Evolutionary conservation across 35 echinoderm and acorn worm genomes (phyloP).

Genomic region (Ophiothrix spiculata): DNA sequence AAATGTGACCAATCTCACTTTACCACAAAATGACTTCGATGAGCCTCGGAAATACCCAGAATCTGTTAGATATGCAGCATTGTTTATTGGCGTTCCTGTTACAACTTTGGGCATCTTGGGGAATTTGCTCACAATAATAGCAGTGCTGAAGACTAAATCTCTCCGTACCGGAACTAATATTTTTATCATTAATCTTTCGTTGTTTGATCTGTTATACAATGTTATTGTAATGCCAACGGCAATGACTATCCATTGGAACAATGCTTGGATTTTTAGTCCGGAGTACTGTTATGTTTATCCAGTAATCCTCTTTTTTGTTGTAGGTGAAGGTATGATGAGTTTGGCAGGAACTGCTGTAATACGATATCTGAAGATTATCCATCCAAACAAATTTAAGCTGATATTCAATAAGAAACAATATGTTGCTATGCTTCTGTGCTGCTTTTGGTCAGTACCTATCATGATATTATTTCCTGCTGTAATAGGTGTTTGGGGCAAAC

Average conservation of each 20-base stretch:
- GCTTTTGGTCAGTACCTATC: no score
- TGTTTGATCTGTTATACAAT: constrained; percentile 36
- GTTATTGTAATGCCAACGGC: constrained; percentile 26
- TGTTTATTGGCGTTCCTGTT: constrained; percentile 32
- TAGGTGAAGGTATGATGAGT: constrained; percentile 9
- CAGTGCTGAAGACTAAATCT: constrained; percentile 19
- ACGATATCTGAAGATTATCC: constrained; percentile 36
- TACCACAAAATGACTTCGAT: constrained; percentile 7
- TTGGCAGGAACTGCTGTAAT: constrained; percentile 14
- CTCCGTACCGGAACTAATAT: constrained; percentile 30
- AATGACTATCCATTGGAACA: constrained; percentile 12
- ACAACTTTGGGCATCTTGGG: constrained; percentile 14
- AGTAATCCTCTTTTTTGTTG: constrained; percentile 24
- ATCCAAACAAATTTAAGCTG: no score
- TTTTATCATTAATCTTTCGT: constrained; percentile 25
- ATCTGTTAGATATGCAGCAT: not conserved
- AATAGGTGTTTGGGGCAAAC: constrained; percentile 29
- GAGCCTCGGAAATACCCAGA: not conserved
- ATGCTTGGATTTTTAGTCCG: constrained; percentile 41
- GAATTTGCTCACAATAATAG: constrained; percentile 34
- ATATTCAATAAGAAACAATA: no score
- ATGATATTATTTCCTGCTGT: constrained; percentile 37
- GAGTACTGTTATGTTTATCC: constrained; percentile 26
- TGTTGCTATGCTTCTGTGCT: no score
- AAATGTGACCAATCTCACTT: no score